A percentile compares a stretch with the other conserved stretches of the same genome.
Conservation (phyloP, 2,888 invertebrate genomes). For the Agrochola circellaris region DNA sequence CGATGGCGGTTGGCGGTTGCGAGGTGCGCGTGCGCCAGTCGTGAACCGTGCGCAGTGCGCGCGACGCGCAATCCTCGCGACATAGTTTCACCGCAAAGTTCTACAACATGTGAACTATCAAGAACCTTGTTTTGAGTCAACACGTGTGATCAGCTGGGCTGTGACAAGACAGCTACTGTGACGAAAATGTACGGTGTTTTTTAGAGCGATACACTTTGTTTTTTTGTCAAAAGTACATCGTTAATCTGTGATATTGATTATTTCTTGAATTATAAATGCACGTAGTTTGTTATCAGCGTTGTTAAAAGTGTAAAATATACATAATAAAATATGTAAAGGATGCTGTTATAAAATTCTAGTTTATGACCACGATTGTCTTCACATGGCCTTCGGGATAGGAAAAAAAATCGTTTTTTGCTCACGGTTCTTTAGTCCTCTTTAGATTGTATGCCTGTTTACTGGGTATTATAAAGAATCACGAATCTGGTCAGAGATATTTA, state of each 20-base stretch:
- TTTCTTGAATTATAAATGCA: slow-evolving; percentile 23
- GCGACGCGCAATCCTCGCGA: slow-evolving; percentile 78
- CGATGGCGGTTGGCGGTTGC: slow-evolving; percentile 37
- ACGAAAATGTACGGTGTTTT: slow-evolving; percentile 41
- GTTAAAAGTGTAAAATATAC: slow-evolving; percentile 16
- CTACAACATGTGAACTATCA: slow-evolving; percentile 74
- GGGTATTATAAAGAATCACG: slow-evolving; percentile 27
- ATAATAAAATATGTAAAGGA: background rate
- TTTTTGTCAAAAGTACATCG: background rate
- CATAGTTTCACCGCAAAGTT: slow-evolving; percentile 45
- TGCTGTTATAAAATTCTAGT: slow-evolving; percentile 18
- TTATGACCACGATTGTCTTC: slow-evolving; percentile 25
- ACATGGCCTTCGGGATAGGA: slow-evolving; percentile 53
- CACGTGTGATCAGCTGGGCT: slow-evolving; percentile 58
- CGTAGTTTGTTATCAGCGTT: slow-evolving; percentile 11
- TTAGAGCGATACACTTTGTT: background rate
- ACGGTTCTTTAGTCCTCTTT: slow-evolving; percentile 38
- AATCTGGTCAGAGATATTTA: slow-evolving; percentile 11
- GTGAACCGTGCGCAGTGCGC: slow-evolving; percentile 83
- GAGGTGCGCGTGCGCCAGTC: slow-evolving; percentile 70
- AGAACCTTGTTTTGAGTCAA: slow-evolving; percentile 57
- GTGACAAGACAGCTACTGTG: slow-evolving; percentile 35
- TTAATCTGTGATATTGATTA: slow-evolving; percentile 20
- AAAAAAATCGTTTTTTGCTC: slow-evolving; percentile 42
- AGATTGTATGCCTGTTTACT: slow-evolving; percentile 13